These are phyloP conservation scores for Coreoperca whiteheadi DNA, from an alignment of 2,113 vertebrate species.

Conservation along the genomic window DNA sequence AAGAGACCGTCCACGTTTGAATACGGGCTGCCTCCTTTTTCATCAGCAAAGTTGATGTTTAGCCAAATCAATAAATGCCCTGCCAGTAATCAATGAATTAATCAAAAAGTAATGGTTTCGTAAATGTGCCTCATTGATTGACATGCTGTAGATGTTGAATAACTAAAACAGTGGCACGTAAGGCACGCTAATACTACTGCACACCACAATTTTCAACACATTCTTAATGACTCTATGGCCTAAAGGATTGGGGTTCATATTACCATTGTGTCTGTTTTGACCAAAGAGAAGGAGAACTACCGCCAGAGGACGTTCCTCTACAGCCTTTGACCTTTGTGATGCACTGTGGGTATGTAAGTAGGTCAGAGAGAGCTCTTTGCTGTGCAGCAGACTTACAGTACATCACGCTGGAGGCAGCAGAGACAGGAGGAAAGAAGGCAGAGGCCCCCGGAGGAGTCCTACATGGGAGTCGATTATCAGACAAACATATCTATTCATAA, in stretches of 20 bases:
- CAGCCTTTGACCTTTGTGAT: constrained; percentile 47
- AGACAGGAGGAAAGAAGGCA: background rate
- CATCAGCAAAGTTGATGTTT: background rate
- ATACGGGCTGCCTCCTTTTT: background rate
- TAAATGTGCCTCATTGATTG: background rate
- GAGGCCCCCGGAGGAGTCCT: background rate
- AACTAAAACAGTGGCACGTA: background rate
- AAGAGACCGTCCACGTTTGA: background rate
- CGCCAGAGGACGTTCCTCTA: constrained; percentile 34
- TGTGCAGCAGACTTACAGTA: constrained; percentile 2
- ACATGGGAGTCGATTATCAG: background rate
- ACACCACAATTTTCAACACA: background rate
- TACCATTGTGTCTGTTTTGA: constrained; percentile 7
- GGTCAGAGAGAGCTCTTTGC: constrained; percentile 30
- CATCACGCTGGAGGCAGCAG: background rate
- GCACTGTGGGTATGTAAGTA: constrained; percentile 50
- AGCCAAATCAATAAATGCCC: background rate
- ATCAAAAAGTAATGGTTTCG: background rate
- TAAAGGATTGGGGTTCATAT: too few relatives aligned
- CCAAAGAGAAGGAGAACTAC: background rate
- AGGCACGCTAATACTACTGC: background rate
- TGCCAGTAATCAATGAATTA: background rate
- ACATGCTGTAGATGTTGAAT: background rate
- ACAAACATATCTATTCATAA: background rate
- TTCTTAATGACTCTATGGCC: background rate